Evolutionary conservation across 2,888 invertebrate species (phyloP).

Genomic region (Leptinotarsa juncta): DNA sequence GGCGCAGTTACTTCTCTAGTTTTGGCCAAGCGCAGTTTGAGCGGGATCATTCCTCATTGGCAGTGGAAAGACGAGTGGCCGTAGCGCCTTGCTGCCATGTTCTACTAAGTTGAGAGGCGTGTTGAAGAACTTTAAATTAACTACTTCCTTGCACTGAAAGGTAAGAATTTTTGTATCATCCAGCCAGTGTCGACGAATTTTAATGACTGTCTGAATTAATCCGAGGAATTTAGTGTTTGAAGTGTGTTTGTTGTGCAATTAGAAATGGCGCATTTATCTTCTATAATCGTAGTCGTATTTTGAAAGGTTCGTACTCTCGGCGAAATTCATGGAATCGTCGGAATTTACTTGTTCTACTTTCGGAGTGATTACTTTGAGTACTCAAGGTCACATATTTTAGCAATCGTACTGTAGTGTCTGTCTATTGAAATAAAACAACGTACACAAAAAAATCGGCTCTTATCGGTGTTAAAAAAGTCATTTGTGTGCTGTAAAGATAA

Average conservation of each 20-base stretch:
- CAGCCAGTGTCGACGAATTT: conserved; percentile 15
- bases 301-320: conserved; percentile 13
- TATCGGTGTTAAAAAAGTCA: not conserved
- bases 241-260: conserved; percentile 47
- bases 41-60: conserved; percentile 61
- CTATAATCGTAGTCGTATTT: conserved; percentile 17
- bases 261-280: conserved; percentile 46
- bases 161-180: conserved; percentile 19
- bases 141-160: conserved; percentile 53
- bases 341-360: conserved; percentile 27
- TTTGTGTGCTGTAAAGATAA: not conserved
- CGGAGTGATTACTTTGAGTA: conserved; percentile 9
- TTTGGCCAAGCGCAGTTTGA: conserved; percentile 56
- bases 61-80: conserved; percentile 53
- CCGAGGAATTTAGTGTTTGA: not conserved
- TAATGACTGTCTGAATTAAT: conserved; percentile 26
- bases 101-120: conserved; percentile 79
- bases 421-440: not conserved
- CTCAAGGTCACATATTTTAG: conserved; percentile 7
- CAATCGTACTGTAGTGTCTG: not conserved
- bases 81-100: conserved; percentile 73
- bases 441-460: not conserved
- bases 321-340: conserved; percentile 24
- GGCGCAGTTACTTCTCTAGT: not conserved
- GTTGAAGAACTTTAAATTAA: conserved; percentile 60